phyloP scores from a whole-genome alignment of 2,113 vertebrate genomes.

The Corvus moneduloides region DNA sequence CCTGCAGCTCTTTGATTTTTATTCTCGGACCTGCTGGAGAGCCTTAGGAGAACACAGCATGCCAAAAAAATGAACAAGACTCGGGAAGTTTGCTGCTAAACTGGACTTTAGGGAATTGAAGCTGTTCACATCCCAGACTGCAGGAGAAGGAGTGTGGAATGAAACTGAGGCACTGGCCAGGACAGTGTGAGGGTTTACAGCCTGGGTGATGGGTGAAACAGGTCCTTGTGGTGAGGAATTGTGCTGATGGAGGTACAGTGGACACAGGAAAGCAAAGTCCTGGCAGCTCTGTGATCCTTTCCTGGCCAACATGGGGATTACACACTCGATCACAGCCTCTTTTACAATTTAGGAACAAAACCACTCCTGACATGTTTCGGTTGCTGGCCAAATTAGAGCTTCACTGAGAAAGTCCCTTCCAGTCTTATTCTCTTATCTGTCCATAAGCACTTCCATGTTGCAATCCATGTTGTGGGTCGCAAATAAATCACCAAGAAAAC shows the following conservation, averaged over 20 bases:
- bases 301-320: background rate
- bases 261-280: background rate
- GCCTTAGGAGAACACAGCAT: background rate
- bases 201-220: background rate
- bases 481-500: background rate
- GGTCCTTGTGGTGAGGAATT: background rate
- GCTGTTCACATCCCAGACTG: background rate
- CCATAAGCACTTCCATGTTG: background rate
- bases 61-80: background rate
- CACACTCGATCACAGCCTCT: background rate
- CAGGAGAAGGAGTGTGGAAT: background rate
- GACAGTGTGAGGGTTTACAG: background rate
- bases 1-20: background rate
- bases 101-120: background rate
- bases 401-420: background rate
- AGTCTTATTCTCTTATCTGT: background rate
- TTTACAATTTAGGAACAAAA: background rate
- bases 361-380: accelerated
- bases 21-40: background rate
- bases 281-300: background rate
- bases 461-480: background rate
- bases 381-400: background rate
- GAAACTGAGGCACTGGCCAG: background rate
- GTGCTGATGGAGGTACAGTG: background rate
- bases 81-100: background rate